A percentile compares a stretch with the other conserved stretches of the same genome.
These are phyloP conservation scores for Acrobasis repandana DNA, from an alignment of 2,888 invertebrate species.

Conservation along the genomic window DNA sequence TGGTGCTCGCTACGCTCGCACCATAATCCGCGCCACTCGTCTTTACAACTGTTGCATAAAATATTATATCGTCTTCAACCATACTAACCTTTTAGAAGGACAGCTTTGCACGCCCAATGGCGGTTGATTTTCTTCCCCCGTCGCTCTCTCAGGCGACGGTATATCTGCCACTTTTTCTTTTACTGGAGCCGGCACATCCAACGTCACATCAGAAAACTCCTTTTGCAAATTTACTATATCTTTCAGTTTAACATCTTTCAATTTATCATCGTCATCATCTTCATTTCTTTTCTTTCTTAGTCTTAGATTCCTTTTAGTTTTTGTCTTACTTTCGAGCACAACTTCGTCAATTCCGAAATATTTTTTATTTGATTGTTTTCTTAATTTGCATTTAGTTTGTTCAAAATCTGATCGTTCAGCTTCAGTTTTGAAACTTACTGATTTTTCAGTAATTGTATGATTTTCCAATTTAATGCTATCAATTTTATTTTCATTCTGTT, in stretches of 20 bases:
- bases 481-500: constrained; percentile 29
- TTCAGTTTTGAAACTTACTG: constrained; percentile 20
- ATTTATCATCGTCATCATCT: constrained; percentile 40
- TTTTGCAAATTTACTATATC: constrained; percentile 67
- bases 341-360: constrained; percentile 36
- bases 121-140: constrained; percentile 55
- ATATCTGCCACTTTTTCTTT: constrained; percentile 60
- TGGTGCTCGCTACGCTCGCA: no score
- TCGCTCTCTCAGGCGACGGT: constrained; percentile 58
- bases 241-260: constrained; percentile 51
- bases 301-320: constrained; percentile 52
- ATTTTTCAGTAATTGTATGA: constrained; percentile 24
- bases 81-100: constrained; percentile 64
- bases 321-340: constrained; percentile 41
- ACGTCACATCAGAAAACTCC: constrained; percentile 68
- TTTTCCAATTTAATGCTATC: constrained; percentile 26
- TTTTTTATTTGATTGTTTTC: no score
- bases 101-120: constrained; percentile 65
- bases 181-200: constrained; percentile 54
- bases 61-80: no score
- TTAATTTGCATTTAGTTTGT: constrained; percentile 1
- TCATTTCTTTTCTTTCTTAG: constrained; percentile 52
- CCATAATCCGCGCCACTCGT: no score
- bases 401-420: constrained; percentile 3
- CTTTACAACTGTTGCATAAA: no score